Evolutionary conservation across 2,888 invertebrate species (phyloP).

Genomic region (Salpingus planirostris): DNA sequence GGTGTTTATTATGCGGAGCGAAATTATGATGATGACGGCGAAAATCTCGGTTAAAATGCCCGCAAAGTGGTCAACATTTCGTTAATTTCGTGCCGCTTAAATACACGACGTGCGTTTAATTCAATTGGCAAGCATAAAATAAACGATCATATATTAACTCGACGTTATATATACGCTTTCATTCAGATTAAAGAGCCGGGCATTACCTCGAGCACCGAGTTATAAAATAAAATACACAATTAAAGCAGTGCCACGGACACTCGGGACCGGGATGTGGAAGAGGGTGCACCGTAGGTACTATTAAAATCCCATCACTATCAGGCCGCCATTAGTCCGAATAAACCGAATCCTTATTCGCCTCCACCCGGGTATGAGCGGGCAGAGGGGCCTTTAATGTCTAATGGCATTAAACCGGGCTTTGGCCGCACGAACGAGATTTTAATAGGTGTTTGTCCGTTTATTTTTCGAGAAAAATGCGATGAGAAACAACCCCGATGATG

Average conservation of each 20-base stretch:
- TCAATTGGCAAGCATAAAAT: slow-evolving; percentile 27
- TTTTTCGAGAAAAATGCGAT: too few relatives aligned
- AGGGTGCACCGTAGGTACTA: slow-evolving; percentile 32
- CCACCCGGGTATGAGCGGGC: slow-evolving; percentile 23
- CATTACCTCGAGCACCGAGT: slow-evolving; percentile 26
- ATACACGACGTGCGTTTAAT: slow-evolving; percentile 19
- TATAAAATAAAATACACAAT: slow-evolving; percentile 31
- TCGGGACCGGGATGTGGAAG: slow-evolving; percentile 11
- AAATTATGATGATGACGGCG: background rate
- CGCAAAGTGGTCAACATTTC: slow-evolving; percentile 11
- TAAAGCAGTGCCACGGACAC: slow-evolving; percentile 17
- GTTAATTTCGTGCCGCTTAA: slow-evolving; percentile 17
- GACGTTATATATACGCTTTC: slow-evolving; percentile 20
- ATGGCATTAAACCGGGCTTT: slow-evolving; percentile 34
- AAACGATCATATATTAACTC: slow-evolving; percentile 26
- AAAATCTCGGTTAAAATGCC: slow-evolving; percentile 6
- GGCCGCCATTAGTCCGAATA: slow-evolving; percentile 36
- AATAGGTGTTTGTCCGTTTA: slow-evolving; percentile 28
- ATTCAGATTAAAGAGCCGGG: slow-evolving; percentile 25
- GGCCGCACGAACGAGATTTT: slow-evolving; percentile 31
- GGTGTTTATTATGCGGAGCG: background rate
- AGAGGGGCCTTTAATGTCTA: slow-evolving; percentile 21
- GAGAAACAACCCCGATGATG: too few relatives aligned
- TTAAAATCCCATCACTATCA: slow-evolving; percentile 39
- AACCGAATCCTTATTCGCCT: slow-evolving; percentile 22